Percentiles rank a stretch among this genome's conserved stretches.
Evolutionary conservation across 2,113 vertebrate genomes (phyloP).

Genomic region (Podiceps cristatus): DNA sequence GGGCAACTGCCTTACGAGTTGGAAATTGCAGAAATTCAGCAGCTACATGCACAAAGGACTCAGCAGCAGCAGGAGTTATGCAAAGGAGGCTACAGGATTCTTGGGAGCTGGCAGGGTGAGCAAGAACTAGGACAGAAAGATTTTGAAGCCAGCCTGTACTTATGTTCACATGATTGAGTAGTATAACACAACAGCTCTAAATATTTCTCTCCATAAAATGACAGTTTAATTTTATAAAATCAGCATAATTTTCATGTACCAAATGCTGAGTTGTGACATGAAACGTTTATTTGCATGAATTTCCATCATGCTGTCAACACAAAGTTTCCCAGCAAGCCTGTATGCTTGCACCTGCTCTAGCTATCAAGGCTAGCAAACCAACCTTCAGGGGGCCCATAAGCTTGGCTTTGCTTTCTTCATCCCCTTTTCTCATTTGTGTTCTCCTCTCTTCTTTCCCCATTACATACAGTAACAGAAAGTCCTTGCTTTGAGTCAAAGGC

Average conservation of each 20-base stretch:
- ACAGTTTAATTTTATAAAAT: slow-evolving; percentile 38
- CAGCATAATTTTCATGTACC: not conserved
- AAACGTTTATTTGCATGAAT: slow-evolving; percentile 30
- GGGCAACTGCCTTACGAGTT: not conserved
- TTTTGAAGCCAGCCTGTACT: not conserved
- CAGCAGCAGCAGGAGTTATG: not conserved
- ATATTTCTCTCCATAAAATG: slow-evolving; percentile 11
- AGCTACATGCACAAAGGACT: not conserved
- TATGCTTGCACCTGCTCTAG: not conserved
- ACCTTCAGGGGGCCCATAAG: accelerated
- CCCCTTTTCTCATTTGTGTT: not conserved
- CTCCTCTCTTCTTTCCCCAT: not conserved
- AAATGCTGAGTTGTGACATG: not conserved
- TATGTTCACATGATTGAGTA: not conserved
- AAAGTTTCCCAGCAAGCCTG: not conserved
- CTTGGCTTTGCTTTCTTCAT: not conserved
- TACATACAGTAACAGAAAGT: not conserved
- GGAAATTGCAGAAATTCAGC: not conserved
- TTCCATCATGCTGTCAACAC: slow-evolving; percentile 6
- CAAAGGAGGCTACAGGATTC: not conserved
- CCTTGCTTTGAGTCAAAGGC: not conserved
- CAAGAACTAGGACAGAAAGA: not conserved
- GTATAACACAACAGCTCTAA: not conserved
- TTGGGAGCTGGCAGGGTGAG: not conserved
- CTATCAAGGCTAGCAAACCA: not conserved